Percentiles rank a stretch among this genome's conserved stretches.
Evolutionary conservation across 2,888 invertebrate species (phyloP).

Genomic region (Ornithoptera alexandrae): DNA sequence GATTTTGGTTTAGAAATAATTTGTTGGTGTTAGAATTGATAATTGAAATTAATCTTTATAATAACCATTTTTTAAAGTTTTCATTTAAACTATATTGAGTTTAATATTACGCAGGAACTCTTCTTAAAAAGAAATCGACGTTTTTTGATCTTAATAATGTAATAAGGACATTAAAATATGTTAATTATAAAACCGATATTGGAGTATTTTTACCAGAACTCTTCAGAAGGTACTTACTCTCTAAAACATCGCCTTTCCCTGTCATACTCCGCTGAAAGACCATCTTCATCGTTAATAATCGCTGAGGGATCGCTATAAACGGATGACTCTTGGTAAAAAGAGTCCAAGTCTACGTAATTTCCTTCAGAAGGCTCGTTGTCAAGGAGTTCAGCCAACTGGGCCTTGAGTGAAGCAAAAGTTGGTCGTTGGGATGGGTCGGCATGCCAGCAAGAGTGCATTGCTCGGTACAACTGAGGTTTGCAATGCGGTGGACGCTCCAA

Average conservation of each 20-base stretch:
- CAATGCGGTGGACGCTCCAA: constrained; percentile 90
- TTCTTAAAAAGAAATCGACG: too few species aligned
- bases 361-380: constrained; percentile 82
- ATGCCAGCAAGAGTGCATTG: constrained; percentile 80
- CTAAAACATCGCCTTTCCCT: constrained; percentile 67
- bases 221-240: constrained; percentile 55
- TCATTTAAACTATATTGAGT: neutral
- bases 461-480: constrained; percentile 79
- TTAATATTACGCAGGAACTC: too few species aligned
- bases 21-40: too few species aligned
- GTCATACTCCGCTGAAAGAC: constrained; percentile 72
- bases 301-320: constrained; percentile 78
- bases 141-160: too few species aligned
- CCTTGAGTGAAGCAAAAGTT: constrained; percentile 82
- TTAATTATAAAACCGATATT: neutral
- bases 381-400: constrained; percentile 80
- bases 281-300: constrained; percentile 74
- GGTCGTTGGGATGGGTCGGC: constrained; percentile 87
- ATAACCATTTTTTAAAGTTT: neutral
- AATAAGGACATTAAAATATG: too few species aligned
- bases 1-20: too few species aligned
- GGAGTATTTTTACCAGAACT: neutral
- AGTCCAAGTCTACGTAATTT: constrained; percentile 84
- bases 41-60: too few species aligned
- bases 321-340: constrained; percentile 82